Evolutionary conservation across 2,797 vertebrate genomes (phyloP), one percentile per base, ranked within the genome.

Genomic region (Columba guinea): DNA sequence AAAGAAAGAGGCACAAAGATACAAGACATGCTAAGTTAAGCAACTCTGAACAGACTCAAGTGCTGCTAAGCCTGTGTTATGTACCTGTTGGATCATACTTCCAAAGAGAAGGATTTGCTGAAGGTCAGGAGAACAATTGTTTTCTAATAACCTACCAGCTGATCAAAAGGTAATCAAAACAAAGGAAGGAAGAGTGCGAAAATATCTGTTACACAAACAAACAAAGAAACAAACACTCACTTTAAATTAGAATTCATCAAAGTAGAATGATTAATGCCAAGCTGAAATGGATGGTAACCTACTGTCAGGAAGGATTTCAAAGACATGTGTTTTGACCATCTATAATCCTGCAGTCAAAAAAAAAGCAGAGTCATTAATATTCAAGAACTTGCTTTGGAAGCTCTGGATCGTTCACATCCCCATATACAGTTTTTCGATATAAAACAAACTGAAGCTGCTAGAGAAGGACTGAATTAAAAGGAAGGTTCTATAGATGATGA

Each of bases 311-410:
- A 90, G 21, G 35, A 48, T 75, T 94, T 89, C 24, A 93, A 74
- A 82, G n/a, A 64, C 1, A 0, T 4, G 0, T 51, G 22, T 62
- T 83, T 24, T 87, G 49, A 11, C 34, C 71, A 20, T 37, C 34
- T 82, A 14, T 55, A 64, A 75, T 71, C n/a, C 60, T 60, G 58
- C 24, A 95, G 48, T 58, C 71, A 74, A 83, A 90, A 35, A 35
- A 37, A 93, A 92, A 39, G 18, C 13, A 64, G 15, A 87, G 23
- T 75, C 20, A 74, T 88, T 87, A 94, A 90, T 62, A 87, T 83
- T 90, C 53, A 93, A 85, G 41, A 74, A 48, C 11, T 68, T 90
- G 30, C 32, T 89, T 93, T 92, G 84, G 71, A 89, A 93, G 32
- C 19, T 91, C 53, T 84, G 35, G 14, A 73, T 92, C 49, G 46